phyloP scores from a whole-genome alignment of 2,797 vertebrate genomes.

The Silurus lanzhouensis region DNA sequence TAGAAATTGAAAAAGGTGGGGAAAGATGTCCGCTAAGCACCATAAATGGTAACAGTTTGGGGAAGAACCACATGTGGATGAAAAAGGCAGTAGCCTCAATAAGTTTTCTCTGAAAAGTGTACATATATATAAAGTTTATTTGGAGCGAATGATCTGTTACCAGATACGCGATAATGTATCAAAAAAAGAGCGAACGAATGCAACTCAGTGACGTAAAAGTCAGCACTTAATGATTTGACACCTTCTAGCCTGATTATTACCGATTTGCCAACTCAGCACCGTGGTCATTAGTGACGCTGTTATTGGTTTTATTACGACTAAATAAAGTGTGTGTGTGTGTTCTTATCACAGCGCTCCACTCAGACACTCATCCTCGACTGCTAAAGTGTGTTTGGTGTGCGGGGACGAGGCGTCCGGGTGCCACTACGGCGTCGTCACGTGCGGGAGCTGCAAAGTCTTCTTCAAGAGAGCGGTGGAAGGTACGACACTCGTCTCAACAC shows the following conservation, averaged over 20 bases:
- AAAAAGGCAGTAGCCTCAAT: too few species aligned
- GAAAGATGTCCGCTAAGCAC: too few species aligned
- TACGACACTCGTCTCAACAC: slow-evolving; percentile 62
- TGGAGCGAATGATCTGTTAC: too few species aligned
- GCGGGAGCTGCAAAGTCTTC: slow-evolving; percentile 99
- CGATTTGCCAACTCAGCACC: not conserved
- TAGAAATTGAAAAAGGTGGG: too few species aligned
- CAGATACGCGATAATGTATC: too few species aligned
- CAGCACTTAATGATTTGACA: not conserved
- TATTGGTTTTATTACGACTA: not conserved
- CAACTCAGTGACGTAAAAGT: too few species aligned
- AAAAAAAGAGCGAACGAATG: not conserved
- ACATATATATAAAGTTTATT: too few species aligned
- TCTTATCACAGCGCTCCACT: slow-evolving; percentile 83
- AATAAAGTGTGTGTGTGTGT: slow-evolving; percentile 44
- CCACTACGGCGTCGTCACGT: slow-evolving; percentile 98
- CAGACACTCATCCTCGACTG: slow-evolving; percentile 92
- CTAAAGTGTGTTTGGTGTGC: slow-evolving; percentile 98
- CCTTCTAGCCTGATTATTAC: not conserved
- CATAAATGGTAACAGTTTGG: too few species aligned
- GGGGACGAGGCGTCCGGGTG: slow-evolving; percentile 98
- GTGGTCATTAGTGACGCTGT: not conserved
- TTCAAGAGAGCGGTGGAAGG: slow-evolving; percentile 99
- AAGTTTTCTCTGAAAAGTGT: too few species aligned
- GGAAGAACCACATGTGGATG: too few species aligned